Evolutionary conservation across 2,888 invertebrate genomes (phyloP), one percentile per base, ranked within the genome.

Genomic region (Dysmachus trigonus): DNA sequence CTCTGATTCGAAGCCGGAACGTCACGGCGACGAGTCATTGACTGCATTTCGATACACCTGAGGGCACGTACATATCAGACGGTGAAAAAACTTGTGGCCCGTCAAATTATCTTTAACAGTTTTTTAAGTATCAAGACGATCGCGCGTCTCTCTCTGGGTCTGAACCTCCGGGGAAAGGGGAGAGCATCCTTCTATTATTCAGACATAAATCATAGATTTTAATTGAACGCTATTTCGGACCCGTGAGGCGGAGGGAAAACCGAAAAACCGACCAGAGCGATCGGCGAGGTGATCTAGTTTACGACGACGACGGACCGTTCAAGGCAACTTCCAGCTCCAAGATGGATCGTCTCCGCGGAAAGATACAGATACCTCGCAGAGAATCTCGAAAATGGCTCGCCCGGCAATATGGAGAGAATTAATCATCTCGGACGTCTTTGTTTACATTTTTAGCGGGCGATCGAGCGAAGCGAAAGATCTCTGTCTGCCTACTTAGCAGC

Each of bases 61-160:
- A 30, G 31, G 84, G 41, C 73, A 84, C 84, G 73, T 84, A 35
- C 31, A 72, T 84, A 72, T 84, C 30, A 73, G 15, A 2, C 38
- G 84, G 38, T 6, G n/a, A 51, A 84, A 84, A 79, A 82, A 33
- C 83, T 83, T 71, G 83, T 84, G 87, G 79, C 86, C 86, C 85
- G 82, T 85, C 82, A 87, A 86, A 87, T 87, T 87, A 86, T 77
- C 83, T 87, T 84, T 87, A 86, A 86, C 83, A 85, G 77, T 87
- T 86, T 86, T 85, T 87, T 87, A 86, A 87, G 83, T 76, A 87
- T 53, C 82, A 30, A 82, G n/a, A 33, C 13, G 73, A 73, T 47
- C 41, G 31, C 13, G n/a, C n/a, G n/a, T n/a, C n/a, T n/a, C n/a
- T 84, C n/a, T 47, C 8, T 35, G 53, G n/a, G 18, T 18, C 62